A percentile compares a stretch with the other conserved stretches of the same genome.
phyloP scores from a whole-genome alignment of 1,140 invertebrate species.

The Neuroterus valhalla region DNA sequence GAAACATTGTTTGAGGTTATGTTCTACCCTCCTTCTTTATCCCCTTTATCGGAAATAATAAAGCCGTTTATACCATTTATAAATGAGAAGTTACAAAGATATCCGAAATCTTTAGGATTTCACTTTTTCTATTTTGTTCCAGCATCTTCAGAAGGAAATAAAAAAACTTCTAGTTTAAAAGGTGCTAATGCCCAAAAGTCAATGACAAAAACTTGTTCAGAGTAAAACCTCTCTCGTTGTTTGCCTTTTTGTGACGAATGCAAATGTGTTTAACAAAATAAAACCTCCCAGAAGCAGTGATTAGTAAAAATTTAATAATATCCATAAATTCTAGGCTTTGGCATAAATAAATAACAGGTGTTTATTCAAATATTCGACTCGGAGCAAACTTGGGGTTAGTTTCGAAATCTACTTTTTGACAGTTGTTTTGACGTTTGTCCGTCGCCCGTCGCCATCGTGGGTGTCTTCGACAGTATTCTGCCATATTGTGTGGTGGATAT shows the following conservation, averaged over 20 bases:
- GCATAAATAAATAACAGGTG: neutral
- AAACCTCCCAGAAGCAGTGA: neutral
- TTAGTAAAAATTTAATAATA: slow-evolving; percentile 29
- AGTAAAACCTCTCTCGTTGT: neutral
- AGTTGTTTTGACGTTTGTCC: slow-evolving; percentile 69
- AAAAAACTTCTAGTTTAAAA: neutral
- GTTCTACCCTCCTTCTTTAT: too few relatives aligned
- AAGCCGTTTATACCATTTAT: too few relatives aligned
- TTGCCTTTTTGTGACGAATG: neutral
- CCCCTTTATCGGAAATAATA: too few relatives aligned
- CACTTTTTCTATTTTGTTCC: neutral
- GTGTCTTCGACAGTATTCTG: slow-evolving; percentile 55
- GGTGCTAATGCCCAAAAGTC: slow-evolving; percentile 6
- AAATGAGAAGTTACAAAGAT: too few relatives aligned
- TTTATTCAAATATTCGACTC: neutral
- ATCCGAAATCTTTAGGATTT: neutral
- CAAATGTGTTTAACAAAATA: neutral
- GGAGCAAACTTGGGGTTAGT: neutral
- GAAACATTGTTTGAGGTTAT: neutral
- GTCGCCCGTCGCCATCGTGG: slow-evolving; percentile 60
- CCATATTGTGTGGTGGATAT: slow-evolving; percentile 67
- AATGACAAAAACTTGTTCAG: neutral
- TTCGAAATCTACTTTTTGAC: slow-evolving; percentile 52
- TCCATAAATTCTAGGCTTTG: neutral
- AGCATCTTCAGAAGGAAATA: too few relatives aligned